These are phyloP conservation scores for Xiphias gladius DNA, from an alignment of 2,113 vertebrate species.

Conservation along the genomic window DNA sequence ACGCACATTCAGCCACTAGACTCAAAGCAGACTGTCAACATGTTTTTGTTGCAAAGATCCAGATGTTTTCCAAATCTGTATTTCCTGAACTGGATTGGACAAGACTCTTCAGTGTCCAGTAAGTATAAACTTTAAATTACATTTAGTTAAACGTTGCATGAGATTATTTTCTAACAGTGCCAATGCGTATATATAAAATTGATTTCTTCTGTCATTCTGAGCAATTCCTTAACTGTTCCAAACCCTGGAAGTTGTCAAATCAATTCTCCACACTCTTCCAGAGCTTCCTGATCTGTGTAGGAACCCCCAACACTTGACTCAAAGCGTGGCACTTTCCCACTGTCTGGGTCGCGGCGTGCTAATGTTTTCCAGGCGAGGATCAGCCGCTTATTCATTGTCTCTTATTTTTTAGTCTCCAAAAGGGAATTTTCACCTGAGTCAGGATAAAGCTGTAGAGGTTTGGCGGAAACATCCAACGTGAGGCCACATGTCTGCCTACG, in stretches of 20 bases:
- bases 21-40: conserved; percentile 67
- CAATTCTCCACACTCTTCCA: background rate
- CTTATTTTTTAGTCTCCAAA: background rate
- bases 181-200: background rate
- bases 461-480: conserved; percentile 45
- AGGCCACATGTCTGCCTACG: conserved; percentile 42
- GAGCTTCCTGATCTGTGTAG: conserved; percentile 5
- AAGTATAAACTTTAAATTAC: conserved; percentile 2
- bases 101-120: conserved; percentile 10
- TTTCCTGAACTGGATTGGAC: conserved; percentile 8
- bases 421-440: conserved; percentile 79
- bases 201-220: background rate
- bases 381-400: conserved; percentile 69
- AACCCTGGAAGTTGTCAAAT: background rate
- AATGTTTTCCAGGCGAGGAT: conserved; percentile 76
- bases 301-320: conserved; percentile 45
- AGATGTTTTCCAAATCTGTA: conserved; percentile 57
- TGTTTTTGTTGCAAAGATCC: conserved; percentile 61
- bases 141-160: background rate
- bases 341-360: conserved; percentile 49
- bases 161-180: background rate
- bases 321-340: conserved; percentile 33
- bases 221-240: background rate
- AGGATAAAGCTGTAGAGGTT: conserved; percentile 44
- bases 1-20: conserved; percentile 34